These are phyloP conservation scores for Phortica magna DNA, from an alignment of 2,888 invertebrate species.

Conservation along the genomic window DNA sequence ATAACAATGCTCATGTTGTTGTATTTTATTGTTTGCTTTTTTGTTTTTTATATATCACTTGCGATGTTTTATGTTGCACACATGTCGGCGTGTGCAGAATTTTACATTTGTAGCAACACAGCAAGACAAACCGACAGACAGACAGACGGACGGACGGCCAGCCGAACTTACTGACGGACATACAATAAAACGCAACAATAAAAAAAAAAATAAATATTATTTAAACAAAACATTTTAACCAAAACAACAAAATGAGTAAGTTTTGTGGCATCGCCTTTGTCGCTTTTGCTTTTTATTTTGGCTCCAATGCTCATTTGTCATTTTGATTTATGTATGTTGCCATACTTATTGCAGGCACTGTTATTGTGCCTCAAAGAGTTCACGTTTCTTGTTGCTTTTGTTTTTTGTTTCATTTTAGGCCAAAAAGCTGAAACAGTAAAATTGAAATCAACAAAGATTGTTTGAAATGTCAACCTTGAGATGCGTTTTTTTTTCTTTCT, in stretches of 20 bases:
- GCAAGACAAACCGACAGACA: not conserved
- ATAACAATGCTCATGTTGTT: slow-evolving; percentile 56
- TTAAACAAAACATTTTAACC: not conserved
- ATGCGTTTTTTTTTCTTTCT: not conserved
- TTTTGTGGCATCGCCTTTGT: slow-evolving; percentile 49
- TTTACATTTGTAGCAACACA: slow-evolving; percentile 4
- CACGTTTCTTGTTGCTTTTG: slow-evolving; percentile 45
- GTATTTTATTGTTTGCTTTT: slow-evolving; percentile 27
- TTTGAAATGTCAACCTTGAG: slow-evolving; percentile 17
- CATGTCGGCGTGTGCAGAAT: not conserved
- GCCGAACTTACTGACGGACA: not conserved
- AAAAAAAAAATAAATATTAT: slow-evolving; percentile 3
- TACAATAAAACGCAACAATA: not conserved
- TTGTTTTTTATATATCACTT: slow-evolving; percentile 41
- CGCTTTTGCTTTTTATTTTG: slow-evolving; percentile 6
- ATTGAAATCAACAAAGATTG: not conserved
- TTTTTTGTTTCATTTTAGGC: not conserved
- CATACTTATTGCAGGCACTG: slow-evolving; percentile 59
- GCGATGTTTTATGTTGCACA: slow-evolving; percentile 40
- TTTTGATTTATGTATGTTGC: slow-evolving; percentile 70
- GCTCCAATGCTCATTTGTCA: slow-evolving; percentile 58
- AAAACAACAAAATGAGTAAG: slow-evolving; percentile 43
- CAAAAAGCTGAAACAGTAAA: slow-evolving; percentile 28
- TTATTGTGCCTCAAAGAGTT: slow-evolving; percentile 68
- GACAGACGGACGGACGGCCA: not conserved